Base-by-base conservation (phyloP, 2,888 invertebrate species). In the Seira sanloemensis region DNA sequence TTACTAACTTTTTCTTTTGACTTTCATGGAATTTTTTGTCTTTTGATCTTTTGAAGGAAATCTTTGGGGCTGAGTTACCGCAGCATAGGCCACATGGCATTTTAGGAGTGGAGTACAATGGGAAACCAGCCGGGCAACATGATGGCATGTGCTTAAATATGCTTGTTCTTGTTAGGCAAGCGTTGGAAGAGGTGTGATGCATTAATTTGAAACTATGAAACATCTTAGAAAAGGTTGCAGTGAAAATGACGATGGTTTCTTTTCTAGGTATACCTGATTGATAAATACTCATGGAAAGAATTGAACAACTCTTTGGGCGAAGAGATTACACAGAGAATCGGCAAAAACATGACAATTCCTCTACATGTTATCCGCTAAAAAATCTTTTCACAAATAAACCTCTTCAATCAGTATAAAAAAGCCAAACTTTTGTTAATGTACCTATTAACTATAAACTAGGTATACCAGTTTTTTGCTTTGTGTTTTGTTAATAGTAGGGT, bases 261-360 rank as follows among this genome's bases (percentile, higher is more conserved):
- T 78, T 7, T 37, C 4, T 23, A 89, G 89, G 96, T 97, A 0
- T 94, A 95, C 9, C 93, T 97, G 2, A 95, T 96, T 90, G 96
- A 96, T 80, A 97, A 97, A 91, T 97, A 96, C 92, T 94, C 95
- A 16, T 97, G 97, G 97, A 95, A 96, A 89, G 96, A 97, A 91
- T 91, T 96, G 65, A 93, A 94, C 26, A 92, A 93, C 89, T 93
- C 94, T 65, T 91, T 95, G 46, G 95, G 95, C 73, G 94, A 94
- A 84, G 93, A 92, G 87, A 91, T 97, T 74, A 92, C 95, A 16
- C 91, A 93, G 21, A 93, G 95, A 88, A 93, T 96, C 86, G 94
- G 94, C 69, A 95, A 95, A 90, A 94, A 96, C 91, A 95, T 95
- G 90, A 95, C 95, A 37, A 93, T 97, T 90, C 95, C 95, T 84